phyloP scores from a whole-genome alignment of 2,888 invertebrate genomes.

The Agelastica alni region DNA sequence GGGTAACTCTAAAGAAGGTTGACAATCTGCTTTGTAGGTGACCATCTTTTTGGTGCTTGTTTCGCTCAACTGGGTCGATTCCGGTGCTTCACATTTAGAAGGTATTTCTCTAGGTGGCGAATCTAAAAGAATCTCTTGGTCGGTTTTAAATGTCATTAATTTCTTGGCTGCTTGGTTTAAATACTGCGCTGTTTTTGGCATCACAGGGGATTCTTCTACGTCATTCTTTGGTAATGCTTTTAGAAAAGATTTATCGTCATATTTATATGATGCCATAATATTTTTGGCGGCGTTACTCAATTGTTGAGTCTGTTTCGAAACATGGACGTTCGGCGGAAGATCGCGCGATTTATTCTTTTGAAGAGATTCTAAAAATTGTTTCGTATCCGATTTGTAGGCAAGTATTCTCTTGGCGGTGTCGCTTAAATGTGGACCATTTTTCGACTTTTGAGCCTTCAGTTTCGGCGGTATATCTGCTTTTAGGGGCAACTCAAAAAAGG shows the following conservation, averaged over 20 bases:
- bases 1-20: background rate
- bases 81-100: background rate
- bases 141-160: background rate
- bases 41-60: background rate
- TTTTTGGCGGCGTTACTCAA: background rate
- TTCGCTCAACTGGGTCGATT: background rate
- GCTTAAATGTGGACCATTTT: too few relatives aligned
- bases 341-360: too few relatives aligned
- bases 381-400: too few relatives aligned
- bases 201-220: background rate
- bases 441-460: too few relatives aligned
- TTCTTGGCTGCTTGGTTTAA: background rate
- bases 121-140: background rate
- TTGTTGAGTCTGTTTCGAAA: too few relatives aligned
- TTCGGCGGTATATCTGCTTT: too few relatives aligned
- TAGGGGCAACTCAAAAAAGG: too few relatives aligned
- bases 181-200: background rate
- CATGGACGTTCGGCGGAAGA: too few relatives aligned
- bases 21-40: background rate
- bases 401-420: too few relatives aligned
- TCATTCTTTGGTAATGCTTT: background rate
- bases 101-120: background rate
- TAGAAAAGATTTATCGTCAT: background rate
- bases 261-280: too few relatives aligned
- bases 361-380: too few relatives aligned